These are phyloP conservation scores for Muscicapa adusta DNA, from an alignment of 2,113 vertebrate species.

Conservation along the genomic window DNA sequence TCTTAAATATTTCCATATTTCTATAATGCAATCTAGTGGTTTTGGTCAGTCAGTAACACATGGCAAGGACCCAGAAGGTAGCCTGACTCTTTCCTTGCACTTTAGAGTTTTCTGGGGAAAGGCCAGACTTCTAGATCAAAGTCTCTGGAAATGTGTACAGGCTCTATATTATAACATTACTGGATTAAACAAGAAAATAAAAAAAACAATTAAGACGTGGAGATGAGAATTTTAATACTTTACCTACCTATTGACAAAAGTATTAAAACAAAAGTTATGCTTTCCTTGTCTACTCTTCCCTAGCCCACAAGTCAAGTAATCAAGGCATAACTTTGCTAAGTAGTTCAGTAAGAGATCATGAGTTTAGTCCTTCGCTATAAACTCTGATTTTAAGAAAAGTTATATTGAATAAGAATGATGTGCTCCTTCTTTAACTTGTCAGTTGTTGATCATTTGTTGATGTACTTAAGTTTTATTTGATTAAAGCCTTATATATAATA, in stretches of 20 bases:
- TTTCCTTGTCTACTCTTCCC: not conserved
- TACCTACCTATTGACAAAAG: not conserved
- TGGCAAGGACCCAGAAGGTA: not conserved
- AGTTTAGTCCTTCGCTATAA: not conserved
- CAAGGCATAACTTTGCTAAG: not conserved
- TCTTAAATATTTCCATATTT: not conserved
- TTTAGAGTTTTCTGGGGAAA: not conserved
- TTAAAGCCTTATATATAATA: not conserved
- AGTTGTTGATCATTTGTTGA: not conserved
- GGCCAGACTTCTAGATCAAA: not conserved
- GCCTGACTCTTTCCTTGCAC: not conserved
- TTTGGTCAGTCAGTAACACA: not conserved
- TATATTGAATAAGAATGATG: not conserved
- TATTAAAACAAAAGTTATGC: not conserved
- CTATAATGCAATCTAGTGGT: not conserved
- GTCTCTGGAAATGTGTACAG: not conserved
- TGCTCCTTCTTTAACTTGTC: not conserved
- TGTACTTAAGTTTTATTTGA: not conserved
- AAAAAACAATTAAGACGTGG: not conserved
- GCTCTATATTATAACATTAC: not conserved
- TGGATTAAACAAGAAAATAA: not conserved
- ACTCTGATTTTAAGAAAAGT: not conserved
- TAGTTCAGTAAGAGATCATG: not conserved
- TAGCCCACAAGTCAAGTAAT: not conserved
- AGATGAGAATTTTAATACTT: not conserved